Percentiles rank a stretch among this genome's conserved stretches.
These are phyloP conservation scores for Coregonus clupeaformis DNA, from an alignment of 2,113 vertebrate genomes.

Conservation along the genomic window DNA sequence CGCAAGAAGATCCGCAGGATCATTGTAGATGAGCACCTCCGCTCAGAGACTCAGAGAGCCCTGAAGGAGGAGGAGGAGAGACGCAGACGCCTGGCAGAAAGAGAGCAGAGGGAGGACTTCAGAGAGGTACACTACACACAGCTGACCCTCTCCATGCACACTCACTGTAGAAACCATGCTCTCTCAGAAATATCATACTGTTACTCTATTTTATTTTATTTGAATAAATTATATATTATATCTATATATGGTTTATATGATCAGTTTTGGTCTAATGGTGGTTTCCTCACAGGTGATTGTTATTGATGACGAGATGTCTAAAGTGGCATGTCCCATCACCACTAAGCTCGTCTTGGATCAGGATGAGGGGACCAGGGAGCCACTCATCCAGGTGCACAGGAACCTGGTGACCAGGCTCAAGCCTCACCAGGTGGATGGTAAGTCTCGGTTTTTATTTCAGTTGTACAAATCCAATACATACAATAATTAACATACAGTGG, in stretches of 20 bases:
- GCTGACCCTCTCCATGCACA: neutral
- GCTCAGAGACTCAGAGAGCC: slow-evolving; percentile 91
- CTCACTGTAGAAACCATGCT: neutral
- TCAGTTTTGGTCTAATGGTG: neutral
- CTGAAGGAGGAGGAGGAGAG: slow-evolving; percentile 94
- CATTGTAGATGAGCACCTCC: slow-evolving; percentile 85
- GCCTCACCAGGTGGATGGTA: slow-evolving; percentile 85
- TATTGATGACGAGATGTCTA: slow-evolving; percentile 79
- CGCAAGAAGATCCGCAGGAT: slow-evolving; percentile 96
- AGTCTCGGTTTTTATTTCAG: slow-evolving; percentile 17
- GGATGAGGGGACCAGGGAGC: slow-evolving; percentile 87
- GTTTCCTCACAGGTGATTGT: slow-evolving; percentile 77
- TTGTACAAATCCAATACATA: neutral
- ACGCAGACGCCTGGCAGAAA: slow-evolving; percentile 84
- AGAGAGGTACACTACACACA: slow-evolving; percentile 74
- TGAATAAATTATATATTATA: neutral
- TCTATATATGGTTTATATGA: neutral
- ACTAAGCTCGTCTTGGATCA: slow-evolving; percentile 94
- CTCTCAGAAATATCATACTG: no score
- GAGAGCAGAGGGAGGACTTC: slow-evolving; percentile 86
- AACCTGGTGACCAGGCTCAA: slow-evolving; percentile 90
- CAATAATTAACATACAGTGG: no score
- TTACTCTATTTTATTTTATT: neutral
- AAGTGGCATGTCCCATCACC: slow-evolving; percentile 83
- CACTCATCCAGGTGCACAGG: slow-evolving; percentile 89